These are phyloP conservation scores for Tupiocoris notatus DNA, from an alignment of 2,888 invertebrate genomes.

Conservation along the genomic window DNA sequence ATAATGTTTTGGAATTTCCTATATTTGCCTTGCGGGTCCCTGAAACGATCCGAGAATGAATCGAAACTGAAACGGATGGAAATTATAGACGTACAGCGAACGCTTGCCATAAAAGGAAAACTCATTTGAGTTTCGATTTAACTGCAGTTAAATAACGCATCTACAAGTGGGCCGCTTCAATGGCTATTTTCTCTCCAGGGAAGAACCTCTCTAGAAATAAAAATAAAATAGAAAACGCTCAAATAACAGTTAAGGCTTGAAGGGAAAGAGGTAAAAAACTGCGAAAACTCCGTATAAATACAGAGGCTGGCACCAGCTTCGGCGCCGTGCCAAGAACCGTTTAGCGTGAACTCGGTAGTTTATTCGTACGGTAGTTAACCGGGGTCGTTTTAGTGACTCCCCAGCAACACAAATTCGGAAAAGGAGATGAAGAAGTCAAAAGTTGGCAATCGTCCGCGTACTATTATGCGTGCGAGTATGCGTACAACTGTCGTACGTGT, in stretches of 20 bases:
- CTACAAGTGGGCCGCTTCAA: background rate
- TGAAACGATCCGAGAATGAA: too few species aligned
- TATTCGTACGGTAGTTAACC: slow-evolving; percentile 12
- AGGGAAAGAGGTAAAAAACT: background rate
- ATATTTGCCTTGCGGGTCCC: too few species aligned
- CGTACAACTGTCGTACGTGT: background rate
- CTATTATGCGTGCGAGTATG: background rate
- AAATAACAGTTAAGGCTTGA: background rate
- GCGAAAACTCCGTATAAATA: slow-evolving; percentile 11
- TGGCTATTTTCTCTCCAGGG: background rate
- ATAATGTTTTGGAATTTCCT: too few species aligned
- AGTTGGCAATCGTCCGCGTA: background rate
- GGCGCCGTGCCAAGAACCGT: slow-evolving; percentile 5
- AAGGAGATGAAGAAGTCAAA: background rate
- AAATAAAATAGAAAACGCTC: background rate
- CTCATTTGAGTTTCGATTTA: background rate
- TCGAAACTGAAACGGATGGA: too few species aligned
- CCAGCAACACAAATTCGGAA: background rate
- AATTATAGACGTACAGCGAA: too few species aligned
- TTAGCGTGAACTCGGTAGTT: slow-evolving; percentile 5
- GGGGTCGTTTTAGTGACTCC: slow-evolving; percentile 3
- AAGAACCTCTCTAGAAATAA: background rate
- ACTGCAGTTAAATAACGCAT: background rate
- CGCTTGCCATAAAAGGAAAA: too few species aligned
- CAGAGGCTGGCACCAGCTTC: background rate